Conservation (phyloP, 2,888 invertebrate species). For the Acanthosepion lycidas region DNA sequence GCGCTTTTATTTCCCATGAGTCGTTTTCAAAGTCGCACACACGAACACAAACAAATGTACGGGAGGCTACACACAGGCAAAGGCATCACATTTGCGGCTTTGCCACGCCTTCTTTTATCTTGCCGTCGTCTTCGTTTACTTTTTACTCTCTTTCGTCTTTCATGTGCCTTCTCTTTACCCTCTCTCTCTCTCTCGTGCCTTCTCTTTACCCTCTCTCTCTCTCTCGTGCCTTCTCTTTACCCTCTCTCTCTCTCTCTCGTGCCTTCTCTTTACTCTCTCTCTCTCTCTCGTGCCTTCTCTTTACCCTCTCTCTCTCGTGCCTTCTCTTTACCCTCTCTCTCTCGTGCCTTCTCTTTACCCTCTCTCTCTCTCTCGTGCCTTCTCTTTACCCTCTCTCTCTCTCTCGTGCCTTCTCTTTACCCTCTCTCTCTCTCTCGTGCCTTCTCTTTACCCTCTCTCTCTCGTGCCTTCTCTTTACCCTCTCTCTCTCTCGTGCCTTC, state of each 20-base stretch:
- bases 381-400: not conserved
- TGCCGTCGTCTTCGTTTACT: not conserved
- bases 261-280: not conserved
- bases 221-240: too few relatives aligned
- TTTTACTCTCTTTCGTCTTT: not conserved
- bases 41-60: not conserved
- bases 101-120: not conserved
- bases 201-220: not conserved
- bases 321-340: not conserved
- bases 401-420: too few relatives aligned
- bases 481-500: not conserved
- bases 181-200: not conserved
- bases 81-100: not conserved
- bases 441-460: too few relatives aligned
- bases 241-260: rapidly evolving
- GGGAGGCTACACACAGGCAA: not conserved
- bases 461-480: too few relatives aligned
- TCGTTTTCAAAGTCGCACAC: not conserved
- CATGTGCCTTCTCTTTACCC: not conserved
- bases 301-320: not conserved
- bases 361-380: not conserved
- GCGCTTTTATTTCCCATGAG: not conserved
- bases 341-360: not conserved
- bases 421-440: too few relatives aligned
- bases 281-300: not conserved